Percentiles rank a stretch among this genome's conserved stretches.
These are phyloP conservation scores for Chlorodrepanis virens DNA, from an alignment of 2,113 vertebrate genomes.

Conservation along the genomic window DNA sequence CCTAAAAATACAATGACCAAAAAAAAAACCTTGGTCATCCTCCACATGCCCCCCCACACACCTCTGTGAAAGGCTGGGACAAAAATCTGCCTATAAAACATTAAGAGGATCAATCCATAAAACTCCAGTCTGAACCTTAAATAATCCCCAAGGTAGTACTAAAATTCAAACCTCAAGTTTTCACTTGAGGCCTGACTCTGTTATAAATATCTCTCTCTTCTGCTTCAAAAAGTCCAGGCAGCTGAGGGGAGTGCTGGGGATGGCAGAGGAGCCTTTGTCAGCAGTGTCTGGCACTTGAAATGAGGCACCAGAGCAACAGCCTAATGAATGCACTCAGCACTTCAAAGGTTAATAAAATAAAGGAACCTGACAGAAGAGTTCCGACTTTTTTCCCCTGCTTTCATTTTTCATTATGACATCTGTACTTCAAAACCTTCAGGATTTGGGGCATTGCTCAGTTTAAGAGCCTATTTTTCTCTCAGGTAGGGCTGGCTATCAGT, in stretches of 20 bases:
- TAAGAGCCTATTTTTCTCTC: neutral
- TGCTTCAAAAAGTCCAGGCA: neutral
- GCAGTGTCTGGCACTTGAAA: neutral
- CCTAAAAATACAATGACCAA: slow-evolving; percentile 1
- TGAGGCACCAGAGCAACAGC: neutral
- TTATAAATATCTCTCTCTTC: neutral
- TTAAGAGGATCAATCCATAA: neutral
- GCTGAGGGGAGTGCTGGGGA: neutral
- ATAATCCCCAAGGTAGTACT: neutral
- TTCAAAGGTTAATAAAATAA: slow-evolving; percentile 17
- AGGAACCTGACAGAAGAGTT: neutral
- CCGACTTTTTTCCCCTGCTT: neutral
- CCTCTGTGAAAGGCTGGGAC: neutral
- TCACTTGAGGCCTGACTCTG: neutral
- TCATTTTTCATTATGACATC: neutral
- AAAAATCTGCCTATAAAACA: neutral
- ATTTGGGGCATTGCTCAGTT: neutral
- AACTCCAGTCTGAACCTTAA: neutral
- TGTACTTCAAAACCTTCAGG: neutral
- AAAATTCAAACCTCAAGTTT: neutral
- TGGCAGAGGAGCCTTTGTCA: neutral
- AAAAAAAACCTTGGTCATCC: neutral
- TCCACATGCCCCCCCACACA: neutral
- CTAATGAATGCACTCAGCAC: neutral
- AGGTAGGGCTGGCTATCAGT: neutral